phyloP scores from a whole-genome alignment of 2,797 vertebrate genomes.

The Lagocephalus sceleratus region DNA sequence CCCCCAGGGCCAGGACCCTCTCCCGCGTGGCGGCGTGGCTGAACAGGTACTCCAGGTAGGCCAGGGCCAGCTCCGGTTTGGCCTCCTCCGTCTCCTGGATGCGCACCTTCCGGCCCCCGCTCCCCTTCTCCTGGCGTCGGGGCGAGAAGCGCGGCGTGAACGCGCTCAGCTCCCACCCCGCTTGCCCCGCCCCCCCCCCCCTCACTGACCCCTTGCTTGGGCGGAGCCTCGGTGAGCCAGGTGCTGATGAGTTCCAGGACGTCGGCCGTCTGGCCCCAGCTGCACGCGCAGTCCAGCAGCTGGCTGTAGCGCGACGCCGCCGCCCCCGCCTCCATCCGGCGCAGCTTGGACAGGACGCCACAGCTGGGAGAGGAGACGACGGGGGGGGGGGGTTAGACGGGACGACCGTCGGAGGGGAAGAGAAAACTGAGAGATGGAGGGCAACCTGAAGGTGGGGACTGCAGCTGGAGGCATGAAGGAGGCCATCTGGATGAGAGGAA shows the following conservation, averaged over 20 bases:
- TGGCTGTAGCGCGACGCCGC: conserved; percentile 72
- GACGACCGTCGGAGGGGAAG: background rate
- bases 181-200: too few species aligned
- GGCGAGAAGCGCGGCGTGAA: background rate
- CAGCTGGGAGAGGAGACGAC: conserved; percentile 70
- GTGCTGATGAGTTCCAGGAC: conserved; percentile 82
- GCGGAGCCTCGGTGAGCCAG: conserved; percentile 79
- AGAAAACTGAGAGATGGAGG: background rate
- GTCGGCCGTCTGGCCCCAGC: conserved; percentile 85
- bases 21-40: conserved; percentile 74
- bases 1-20: conserved; percentile 74
- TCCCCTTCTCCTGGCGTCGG: conserved; percentile 55
- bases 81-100: conserved; percentile 73
- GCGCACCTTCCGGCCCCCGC: conserved; percentile 66
- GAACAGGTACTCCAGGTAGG: conserved; percentile 86
- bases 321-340: conserved; percentile 72
- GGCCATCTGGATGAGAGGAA: conserved; percentile 85
- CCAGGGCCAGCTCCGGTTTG: conserved; percentile 84
- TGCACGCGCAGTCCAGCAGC: conserved; percentile 89
- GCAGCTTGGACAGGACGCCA: conserved; percentile 85
- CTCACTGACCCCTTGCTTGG: conserved; percentile 67
- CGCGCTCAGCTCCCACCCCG: too few species aligned
- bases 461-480: conserved; percentile 85
- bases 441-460: conserved; percentile 89
- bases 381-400: background rate